Evolutionary conservation across 2,797 vertebrate species (phyloP).

Genomic region (Novumbra hubbsi): DNA sequence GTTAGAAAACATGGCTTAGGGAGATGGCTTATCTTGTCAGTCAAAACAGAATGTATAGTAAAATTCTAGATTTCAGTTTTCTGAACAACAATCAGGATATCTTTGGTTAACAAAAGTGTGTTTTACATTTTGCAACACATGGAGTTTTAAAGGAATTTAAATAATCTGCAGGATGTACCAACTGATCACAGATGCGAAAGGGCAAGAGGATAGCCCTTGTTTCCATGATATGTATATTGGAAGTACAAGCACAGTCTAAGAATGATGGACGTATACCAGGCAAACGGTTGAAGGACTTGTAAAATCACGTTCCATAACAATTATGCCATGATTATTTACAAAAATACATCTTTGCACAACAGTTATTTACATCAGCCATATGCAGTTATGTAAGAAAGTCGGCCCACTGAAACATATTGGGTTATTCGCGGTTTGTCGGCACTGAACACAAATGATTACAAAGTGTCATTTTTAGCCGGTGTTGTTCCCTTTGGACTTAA

Average conservation of each 20-base stretch:
- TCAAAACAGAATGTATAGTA: conserved; percentile 5
- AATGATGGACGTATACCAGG: conserved; percentile 18
- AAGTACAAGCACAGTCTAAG: conserved; percentile 6
- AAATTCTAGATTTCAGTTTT: conserved; percentile 15
- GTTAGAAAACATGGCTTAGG: conserved; percentile 34
- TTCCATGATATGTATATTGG: conserved; percentile 8
- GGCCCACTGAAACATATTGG: too few relatives aligned
- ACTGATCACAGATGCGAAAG: neutral
- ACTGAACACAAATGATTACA: too few relatives aligned
- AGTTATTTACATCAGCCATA: conserved; percentile 2
- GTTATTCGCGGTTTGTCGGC: too few relatives aligned
- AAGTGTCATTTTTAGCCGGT: too few relatives aligned
- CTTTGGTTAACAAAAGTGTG: conserved; percentile 51
- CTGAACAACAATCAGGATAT: conserved; percentile 30
- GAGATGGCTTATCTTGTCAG: conserved; percentile 41
- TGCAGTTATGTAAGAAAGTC: too few relatives aligned
- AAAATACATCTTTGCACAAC: conserved; percentile 18
- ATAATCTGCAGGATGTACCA: neutral
- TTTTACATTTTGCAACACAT: conserved; percentile 24
- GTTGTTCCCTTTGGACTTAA: too few relatives aligned
- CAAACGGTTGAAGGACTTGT: conserved; percentile 16
- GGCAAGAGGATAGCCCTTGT: conserved; percentile 21
- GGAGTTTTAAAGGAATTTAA: neutral
- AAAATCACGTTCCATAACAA: conserved; percentile 15
- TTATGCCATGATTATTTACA: conserved; percentile 19